These are phyloP conservation scores for Medauroidea extradentata DNA, from an alignment of 1,140 invertebrate genomes.

Conservation along the genomic window DNA sequence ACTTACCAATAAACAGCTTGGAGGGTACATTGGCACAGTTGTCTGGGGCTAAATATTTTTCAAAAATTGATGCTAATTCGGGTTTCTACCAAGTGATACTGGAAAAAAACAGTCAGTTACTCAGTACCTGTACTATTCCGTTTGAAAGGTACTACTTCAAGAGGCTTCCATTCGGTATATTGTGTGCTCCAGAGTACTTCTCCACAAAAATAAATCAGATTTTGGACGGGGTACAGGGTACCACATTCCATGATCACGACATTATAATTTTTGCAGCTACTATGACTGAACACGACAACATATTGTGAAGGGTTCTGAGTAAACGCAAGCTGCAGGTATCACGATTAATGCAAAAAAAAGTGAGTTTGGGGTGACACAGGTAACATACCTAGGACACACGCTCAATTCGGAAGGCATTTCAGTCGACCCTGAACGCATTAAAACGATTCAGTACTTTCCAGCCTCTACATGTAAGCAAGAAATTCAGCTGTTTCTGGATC, in stretches of 20 bases:
- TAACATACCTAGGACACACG: constrained; percentile 41
- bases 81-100: too few relatives aligned
- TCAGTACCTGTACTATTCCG: not conserved
- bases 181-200: not conserved
- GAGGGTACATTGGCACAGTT: too few relatives aligned
- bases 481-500: constrained; percentile 34
- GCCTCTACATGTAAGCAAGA: constrained; percentile 31
- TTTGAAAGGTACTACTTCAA: not conserved
- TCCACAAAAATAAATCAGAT: not conserved
- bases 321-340: constrained; percentile 24
- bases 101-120: not conserved
- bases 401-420: constrained; percentile 37
- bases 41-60: too few relatives aligned
- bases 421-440: constrained; percentile 38
- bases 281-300: constrained; percentile 27
- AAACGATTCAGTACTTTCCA: constrained; percentile 33
- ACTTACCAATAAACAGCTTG: too few relatives aligned
- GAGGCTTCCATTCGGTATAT: not conserved
- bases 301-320: constrained; percentile 30
- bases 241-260: constrained; percentile 37
- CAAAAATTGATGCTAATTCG: too few relatives aligned
- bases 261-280: constrained; percentile 31
- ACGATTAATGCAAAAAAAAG: constrained; percentile 39
- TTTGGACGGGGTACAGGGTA: constrained; percentile 27
- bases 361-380: constrained; percentile 25